Percentiles rank a stretch among this genome's conserved stretches.
Evolutionary conservation across 2,797 vertebrate genomes (phyloP).

Genomic region (Phylloscopus collybita): DNA sequence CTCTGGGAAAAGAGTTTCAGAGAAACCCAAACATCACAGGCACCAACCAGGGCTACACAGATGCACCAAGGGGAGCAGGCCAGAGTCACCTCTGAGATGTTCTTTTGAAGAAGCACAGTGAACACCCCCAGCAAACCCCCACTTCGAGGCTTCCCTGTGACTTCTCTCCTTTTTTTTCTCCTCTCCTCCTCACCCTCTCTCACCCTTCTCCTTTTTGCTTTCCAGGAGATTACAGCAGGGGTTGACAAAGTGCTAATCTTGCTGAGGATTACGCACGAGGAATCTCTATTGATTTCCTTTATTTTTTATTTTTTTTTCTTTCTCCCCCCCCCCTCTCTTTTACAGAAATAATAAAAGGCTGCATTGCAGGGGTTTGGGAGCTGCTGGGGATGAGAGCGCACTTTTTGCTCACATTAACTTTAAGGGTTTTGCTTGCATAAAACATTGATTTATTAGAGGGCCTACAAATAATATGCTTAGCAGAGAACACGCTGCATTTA

Average conservation of each 20-base stretch:
- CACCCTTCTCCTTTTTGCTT: not conserved
- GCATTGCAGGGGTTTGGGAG: conserved; percentile 60
- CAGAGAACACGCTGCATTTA: not conserved
- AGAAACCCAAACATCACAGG: too few species aligned
- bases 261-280: conserved; percentile 37
- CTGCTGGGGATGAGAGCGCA: conserved; percentile 53
- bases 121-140: not conserved
- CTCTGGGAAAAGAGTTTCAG: too few species aligned
- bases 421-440: conserved; percentile 33
- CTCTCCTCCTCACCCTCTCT: not conserved
- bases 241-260: conserved; percentile 61
- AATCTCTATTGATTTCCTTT: conserved; percentile 52
- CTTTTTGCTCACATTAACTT: conserved; percentile 21
- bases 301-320: conserved; percentile 41
- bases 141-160: not conserved
- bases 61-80: not conserved
- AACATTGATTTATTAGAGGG: conserved; percentile 38
- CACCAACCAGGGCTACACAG: too few species aligned
- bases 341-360: conserved; percentile 53
- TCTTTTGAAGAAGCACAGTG: not conserved
- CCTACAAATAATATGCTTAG: not conserved
- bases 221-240: conserved; percentile 46
- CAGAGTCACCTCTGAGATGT: not conserved
- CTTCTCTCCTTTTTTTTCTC: not conserved
- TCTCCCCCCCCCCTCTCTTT: conserved; percentile 33